Evolutionary conservation across 2,113 vertebrate genomes (phyloP).

Genomic region (Columba janthina): DNA sequence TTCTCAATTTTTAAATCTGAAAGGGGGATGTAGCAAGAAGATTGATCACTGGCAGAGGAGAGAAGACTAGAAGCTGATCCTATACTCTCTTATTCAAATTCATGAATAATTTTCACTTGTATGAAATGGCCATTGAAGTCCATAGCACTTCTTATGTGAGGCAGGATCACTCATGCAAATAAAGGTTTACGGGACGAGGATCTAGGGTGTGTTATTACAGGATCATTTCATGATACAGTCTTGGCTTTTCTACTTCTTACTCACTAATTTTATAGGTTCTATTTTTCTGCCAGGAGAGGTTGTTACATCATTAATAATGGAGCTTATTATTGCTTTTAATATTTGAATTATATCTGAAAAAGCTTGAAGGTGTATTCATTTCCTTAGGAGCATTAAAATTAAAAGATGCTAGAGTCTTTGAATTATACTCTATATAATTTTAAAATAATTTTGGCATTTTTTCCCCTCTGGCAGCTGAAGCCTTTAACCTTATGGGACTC

Average conservation of each 20-base stretch:
- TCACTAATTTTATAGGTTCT: constrained; percentile 15
- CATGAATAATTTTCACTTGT: constrained; percentile 46
- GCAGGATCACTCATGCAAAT: constrained; percentile 30
- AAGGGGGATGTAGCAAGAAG: not conserved
- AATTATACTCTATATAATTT: constrained; percentile 40
- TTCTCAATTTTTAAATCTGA: not conserved
- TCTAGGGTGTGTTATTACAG: not conserved
- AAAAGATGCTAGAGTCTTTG: constrained; percentile 32
- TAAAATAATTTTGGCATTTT: constrained; percentile 48
- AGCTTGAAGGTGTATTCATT: constrained; percentile 24
- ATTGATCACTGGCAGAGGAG: not conserved
- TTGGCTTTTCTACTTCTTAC: constrained; percentile 23
- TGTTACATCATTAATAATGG: constrained; percentile 42
- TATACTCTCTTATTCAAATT: constrained; percentile 16
- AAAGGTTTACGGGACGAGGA: not conserved
- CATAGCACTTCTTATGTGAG: not conserved
- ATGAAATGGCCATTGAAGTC: not conserved
- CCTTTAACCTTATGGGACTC: not conserved
- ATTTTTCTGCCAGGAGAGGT: not conserved
- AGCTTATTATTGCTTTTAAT: constrained; percentile 52
- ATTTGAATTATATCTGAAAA: constrained; percentile 55
- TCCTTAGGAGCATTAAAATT: constrained; percentile 36
- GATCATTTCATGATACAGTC: not conserved
- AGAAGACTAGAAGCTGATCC: constrained; percentile 1
- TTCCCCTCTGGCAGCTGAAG: not conserved